phyloP scores from a whole-genome alignment of 2,888 invertebrate genomes.

The Dasypolia templi region DNA sequence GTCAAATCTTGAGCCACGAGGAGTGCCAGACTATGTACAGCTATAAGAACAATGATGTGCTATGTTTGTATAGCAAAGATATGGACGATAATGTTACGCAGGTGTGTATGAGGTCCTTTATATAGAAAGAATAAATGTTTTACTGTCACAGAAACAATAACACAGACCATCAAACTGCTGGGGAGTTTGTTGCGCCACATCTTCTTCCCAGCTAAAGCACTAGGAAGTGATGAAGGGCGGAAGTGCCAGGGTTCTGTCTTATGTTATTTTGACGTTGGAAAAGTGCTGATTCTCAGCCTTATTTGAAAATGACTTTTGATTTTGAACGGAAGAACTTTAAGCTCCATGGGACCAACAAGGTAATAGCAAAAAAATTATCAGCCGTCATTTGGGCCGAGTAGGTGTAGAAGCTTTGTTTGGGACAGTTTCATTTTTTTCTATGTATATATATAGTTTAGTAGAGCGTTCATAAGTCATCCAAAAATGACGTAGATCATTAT shows the following conservation, averaged over 20 bases:
- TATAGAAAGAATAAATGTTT: background rate
- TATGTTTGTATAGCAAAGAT: constrained; percentile 56
- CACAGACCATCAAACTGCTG: too few relatives aligned
- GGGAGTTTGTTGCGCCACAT: too few relatives aligned
- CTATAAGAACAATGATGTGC: constrained; percentile 50
- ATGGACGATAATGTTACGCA: constrained; percentile 52
- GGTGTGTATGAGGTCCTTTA: constrained; percentile 29
- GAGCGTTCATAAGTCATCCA: background rate
- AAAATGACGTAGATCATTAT: background rate
- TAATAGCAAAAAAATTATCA: background rate
- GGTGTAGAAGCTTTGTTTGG: too few relatives aligned
- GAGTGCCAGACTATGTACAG: constrained; percentile 59
- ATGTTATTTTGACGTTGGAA: too few relatives aligned
- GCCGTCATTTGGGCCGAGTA: background rate
- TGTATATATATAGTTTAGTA: too few relatives aligned
- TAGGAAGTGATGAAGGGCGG: too few relatives aligned
- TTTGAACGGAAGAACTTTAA: background rate
- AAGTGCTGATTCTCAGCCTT: too few relatives aligned
- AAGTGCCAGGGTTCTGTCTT: too few relatives aligned
- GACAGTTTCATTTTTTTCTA: background rate
- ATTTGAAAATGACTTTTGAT: too few relatives aligned
- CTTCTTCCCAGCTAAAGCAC: too few relatives aligned
- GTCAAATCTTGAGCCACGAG: constrained; percentile 47
- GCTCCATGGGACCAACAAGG: background rate
- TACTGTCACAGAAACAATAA: background rate